Evolutionary conservation across 2,797 vertebrate species (phyloP).

Genomic region (Bovichtus variegatus): DNA sequence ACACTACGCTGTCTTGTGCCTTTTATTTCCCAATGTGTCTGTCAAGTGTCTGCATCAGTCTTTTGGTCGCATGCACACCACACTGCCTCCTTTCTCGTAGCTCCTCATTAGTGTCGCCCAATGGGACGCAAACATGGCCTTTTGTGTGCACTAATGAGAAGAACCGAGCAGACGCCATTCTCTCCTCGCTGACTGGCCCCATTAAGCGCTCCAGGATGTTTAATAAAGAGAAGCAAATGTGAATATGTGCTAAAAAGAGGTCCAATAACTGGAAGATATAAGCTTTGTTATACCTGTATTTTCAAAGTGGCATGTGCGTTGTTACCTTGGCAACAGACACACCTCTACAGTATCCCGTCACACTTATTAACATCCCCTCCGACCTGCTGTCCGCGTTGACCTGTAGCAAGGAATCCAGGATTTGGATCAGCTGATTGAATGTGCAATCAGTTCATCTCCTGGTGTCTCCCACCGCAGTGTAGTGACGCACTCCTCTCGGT

Average conservation of each 20-base stretch:
- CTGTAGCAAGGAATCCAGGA: neutral
- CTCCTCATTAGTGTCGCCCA: slow-evolving; percentile 8
- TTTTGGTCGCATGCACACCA: slow-evolving; percentile 3
- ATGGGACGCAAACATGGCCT: neutral
- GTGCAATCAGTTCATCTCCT: slow-evolving; percentile 15
- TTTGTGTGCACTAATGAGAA: neutral
- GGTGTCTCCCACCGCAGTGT: slow-evolving; percentile 10
- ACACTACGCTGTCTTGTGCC: neutral
- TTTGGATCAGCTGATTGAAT: slow-evolving; percentile 6
- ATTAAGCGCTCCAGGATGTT: neutral
- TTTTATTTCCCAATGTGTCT: neutral
- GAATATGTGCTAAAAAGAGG: neutral
- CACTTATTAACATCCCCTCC: neutral
- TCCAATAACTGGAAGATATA: slow-evolving; percentile 8
- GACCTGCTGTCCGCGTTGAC: slow-evolving; percentile 26
- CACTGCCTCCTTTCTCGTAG: neutral
- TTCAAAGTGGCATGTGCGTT: slow-evolving; percentile 12
- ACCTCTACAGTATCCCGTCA: slow-evolving; percentile 33
- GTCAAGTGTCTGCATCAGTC: neutral
- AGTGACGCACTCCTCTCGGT: slow-evolving; percentile 45
- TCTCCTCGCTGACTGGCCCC: neutral
- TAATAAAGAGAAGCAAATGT: neutral
- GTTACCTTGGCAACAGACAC: slow-evolving; percentile 55
- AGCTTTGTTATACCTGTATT: slow-evolving; percentile 5
- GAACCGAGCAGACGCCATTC: neutral